phyloP scores from a whole-genome alignment of 2,113 vertebrate species.

The Hydrolagus affinis region DNA sequence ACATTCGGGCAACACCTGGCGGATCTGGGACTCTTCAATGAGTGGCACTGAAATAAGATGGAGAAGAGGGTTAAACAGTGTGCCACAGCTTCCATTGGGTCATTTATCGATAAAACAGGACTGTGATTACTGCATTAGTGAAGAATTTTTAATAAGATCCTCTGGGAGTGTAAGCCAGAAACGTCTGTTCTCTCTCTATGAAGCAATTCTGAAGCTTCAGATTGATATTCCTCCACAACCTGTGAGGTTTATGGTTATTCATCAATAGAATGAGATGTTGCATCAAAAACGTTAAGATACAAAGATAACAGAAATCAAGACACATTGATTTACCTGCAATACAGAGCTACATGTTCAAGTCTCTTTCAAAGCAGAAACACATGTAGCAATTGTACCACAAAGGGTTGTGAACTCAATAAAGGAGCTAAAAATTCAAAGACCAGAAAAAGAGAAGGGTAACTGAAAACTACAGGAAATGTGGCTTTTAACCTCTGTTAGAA shows the following conservation, averaged over 20 bases:
- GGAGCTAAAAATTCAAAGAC: background rate
- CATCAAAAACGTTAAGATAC: background rate
- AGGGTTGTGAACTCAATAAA: background rate
- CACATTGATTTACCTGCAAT: no score
- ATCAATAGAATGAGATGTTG: background rate
- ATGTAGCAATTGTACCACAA: background rate
- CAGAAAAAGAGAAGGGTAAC: background rate
- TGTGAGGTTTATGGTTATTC: background rate
- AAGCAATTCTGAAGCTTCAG: background rate
- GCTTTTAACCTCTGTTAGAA: background rate
- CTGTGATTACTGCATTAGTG: background rate
- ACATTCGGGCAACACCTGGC: constrained; percentile 68
- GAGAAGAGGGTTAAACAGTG: background rate
- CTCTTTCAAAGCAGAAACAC: background rate
- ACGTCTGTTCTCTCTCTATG: background rate
- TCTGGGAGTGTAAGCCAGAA: background rate
- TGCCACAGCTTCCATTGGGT: no score
- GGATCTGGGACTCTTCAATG: constrained; percentile 58
- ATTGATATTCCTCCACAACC: background rate
- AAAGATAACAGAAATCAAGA: background rate
- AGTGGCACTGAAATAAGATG: constrained; percentile 62
- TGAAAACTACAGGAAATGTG: background rate
- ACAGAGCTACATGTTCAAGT: no score
- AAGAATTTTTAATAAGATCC: background rate
- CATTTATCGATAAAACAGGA: background rate